Base-by-base conservation (phyloP, 1,140 invertebrate species). In the Bradynema listronoti region DNA sequence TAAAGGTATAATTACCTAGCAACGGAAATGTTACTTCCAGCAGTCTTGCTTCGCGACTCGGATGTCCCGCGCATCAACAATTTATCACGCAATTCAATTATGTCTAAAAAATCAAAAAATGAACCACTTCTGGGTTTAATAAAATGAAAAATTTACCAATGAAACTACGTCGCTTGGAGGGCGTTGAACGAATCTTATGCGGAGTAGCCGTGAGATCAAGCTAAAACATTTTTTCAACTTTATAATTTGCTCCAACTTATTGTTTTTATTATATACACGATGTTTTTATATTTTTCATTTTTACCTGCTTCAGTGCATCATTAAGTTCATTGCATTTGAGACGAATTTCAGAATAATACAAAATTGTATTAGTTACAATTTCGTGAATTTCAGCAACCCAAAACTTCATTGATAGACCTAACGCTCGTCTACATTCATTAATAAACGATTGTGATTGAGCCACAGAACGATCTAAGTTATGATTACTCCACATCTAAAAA, bases 341-440 rank as follows among this genome's bases (percentile, higher is more conserved):
- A 22, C 76, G 61, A 52, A 77, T 66, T 49, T 63, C 61, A 19
- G 63, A 39, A 36, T 66, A 77, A 41, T 77, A 71, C 14, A 77
- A 58, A 59, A 77, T 77, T 30, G 74, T 77, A 39, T 77, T 75
- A 53, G 78, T 77, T 29, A 77, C 74, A 43, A 77, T 77, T 62
- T 77, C 74, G 47, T 77, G 74, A 30, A 77, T 77, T 60, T 77
- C 74, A 7, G 74, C 74, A 27, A 77, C 74, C 74, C 74, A 77
- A 59, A 77, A 77, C 41, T 77, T 77, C 74, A 77, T 77, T 32
- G 74, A 77, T n/a, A 77, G 62, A 22, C 74, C 74, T 1, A 77
- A 51, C 7, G 74, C 74, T 22, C 74, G 56, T 24, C 74, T 67
- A 42, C 74, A 77, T 55, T 77, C 74, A 41, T 77, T 77, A 25